These are phyloP conservation scores for Flexamia atlantica DNA, from an alignment of 2,888 invertebrate genomes.

Conservation along the genomic window DNA sequence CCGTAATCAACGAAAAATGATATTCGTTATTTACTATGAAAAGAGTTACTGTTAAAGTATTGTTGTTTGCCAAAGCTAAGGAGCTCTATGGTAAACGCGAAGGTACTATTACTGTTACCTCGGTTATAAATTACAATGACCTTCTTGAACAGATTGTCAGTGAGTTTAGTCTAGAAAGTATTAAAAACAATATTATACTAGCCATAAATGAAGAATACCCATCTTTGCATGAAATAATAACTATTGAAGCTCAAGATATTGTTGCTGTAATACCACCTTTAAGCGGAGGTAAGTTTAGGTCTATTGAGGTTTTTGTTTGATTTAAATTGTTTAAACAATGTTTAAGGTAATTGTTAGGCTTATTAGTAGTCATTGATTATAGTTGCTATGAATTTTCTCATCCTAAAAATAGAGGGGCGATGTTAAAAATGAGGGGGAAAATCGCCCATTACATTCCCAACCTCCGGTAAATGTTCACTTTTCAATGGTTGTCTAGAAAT, in stretches of 20 bases:
- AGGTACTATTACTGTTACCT: conserved; percentile 77
- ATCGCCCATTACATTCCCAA: too few relatives aligned
- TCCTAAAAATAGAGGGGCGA: too few relatives aligned
- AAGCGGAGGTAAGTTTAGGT: conserved; percentile 91
- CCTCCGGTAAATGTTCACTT: too few relatives aligned
- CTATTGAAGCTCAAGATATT: conserved; percentile 84
- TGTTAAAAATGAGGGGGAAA: too few relatives aligned
- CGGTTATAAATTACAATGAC: conserved; percentile 77
- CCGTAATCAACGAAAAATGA: conserved; percentile 18
- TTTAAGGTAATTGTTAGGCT: too few relatives aligned
- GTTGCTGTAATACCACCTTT: conserved; percentile 96
- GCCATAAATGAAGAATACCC: conserved; percentile 92
- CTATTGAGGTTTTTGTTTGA: too few relatives aligned
- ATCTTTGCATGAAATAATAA: conserved; percentile 77
- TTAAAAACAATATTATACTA: conserved; percentile 85
- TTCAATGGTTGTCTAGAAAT: too few relatives aligned
- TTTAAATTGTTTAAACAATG: too few relatives aligned
- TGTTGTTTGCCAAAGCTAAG: conserved; percentile 95
- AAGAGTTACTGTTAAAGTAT: conserved; percentile 78
- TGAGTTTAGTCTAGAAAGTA: conserved; percentile 81
- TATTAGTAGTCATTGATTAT: too few relatives aligned
- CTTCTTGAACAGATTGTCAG: conserved; percentile 81
- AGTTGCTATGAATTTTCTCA: too few relatives aligned
- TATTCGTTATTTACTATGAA: conserved; percentile 14
- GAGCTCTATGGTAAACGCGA: conserved; percentile 86